Conservation (phyloP, 2,797 vertebrate genomes). For the Heliangelus exortis region DNA sequence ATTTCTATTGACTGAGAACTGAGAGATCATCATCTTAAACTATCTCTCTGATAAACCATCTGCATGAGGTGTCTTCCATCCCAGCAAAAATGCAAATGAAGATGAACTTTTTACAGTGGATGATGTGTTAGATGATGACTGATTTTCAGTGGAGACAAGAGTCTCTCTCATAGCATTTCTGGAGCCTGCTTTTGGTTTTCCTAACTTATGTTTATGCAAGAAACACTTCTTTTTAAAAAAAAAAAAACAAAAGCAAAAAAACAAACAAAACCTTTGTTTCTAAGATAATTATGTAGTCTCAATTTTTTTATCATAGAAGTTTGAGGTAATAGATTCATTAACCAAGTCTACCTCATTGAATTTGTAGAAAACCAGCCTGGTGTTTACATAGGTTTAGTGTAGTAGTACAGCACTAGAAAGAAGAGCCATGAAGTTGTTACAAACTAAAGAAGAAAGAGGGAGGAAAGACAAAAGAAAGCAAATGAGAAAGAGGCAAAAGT, state of each 20-base stretch:
- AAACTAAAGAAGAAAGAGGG: not conserved
- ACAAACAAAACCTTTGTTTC: not conserved
- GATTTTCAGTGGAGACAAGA: not conserved
- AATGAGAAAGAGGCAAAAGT: not conserved
- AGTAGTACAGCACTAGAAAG: not conserved
- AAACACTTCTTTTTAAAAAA: not conserved
- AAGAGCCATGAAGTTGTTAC: not conserved
- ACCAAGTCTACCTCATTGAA: not conserved
- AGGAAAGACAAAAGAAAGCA: not conserved
- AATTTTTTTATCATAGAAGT: not conserved
- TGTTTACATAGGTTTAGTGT: fast-evolving
- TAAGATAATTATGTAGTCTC: not conserved
- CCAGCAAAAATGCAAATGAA: not conserved
- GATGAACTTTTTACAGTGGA: not conserved
- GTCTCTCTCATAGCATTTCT: not conserved
- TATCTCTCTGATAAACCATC: not conserved
- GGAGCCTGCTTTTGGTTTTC: not conserved
- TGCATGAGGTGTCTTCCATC: not conserved
- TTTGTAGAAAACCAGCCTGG: not conserved
- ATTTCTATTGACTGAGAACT: not conserved
- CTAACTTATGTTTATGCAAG: not conserved
- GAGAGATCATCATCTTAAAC: not conserved
- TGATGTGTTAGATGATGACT: not conserved
- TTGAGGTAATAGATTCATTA: not conserved
- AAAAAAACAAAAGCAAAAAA: no score